Evolutionary conservation across 2,797 vertebrate genomes (phyloP), one percentile per base, ranked within the genome.

Genomic region (Phataginus tricuspis): DNA sequence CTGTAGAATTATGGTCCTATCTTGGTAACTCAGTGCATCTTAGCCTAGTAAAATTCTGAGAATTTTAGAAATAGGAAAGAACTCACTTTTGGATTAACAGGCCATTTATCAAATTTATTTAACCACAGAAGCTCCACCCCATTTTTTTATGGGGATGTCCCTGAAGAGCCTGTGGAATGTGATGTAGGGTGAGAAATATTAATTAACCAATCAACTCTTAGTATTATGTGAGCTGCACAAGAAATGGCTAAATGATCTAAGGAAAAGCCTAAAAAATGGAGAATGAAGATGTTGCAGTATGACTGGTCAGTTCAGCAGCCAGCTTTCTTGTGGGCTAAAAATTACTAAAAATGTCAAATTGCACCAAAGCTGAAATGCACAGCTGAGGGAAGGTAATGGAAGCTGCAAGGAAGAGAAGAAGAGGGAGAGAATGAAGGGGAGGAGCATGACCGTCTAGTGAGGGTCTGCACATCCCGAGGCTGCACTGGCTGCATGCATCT

Each of bases 391-490:
- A 61, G 31, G 19, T 49, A 11, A 42, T 27, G 27, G 39, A 69
- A 66, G 16, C 57, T 66, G 37, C 19, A 21, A 63, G 27, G 29
- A 42, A 66, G 74, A 21, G 34, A 53, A 34, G 6, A 0, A 74
- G 21, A 3, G 15, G 9, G 7, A 27, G 31, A 71, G 27, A 75
- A 25, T 7, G 11, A 42, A 5, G 12, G 14, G 18, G 5, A 55
- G 5, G 11, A 27, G 39, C 9, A 21, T 45, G 0, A 16, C 51
- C 0, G 4, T 49, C 51, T n/a, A 2, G 5, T 25, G 27, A 39
- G 13, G 15, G 27, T 34, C 21, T 25, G 2, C 49, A 2, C 0
- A 1, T 37, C 3, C 8, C 23, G 21, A 31, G 2, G 37, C 10
- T 27, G 0, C 2, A 5, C 2, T 1, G 45, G 45, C 45, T 66